phyloP scores from a whole-genome alignment of 2,113 vertebrate genomes.

The Typhlomys cinereus region DNA sequence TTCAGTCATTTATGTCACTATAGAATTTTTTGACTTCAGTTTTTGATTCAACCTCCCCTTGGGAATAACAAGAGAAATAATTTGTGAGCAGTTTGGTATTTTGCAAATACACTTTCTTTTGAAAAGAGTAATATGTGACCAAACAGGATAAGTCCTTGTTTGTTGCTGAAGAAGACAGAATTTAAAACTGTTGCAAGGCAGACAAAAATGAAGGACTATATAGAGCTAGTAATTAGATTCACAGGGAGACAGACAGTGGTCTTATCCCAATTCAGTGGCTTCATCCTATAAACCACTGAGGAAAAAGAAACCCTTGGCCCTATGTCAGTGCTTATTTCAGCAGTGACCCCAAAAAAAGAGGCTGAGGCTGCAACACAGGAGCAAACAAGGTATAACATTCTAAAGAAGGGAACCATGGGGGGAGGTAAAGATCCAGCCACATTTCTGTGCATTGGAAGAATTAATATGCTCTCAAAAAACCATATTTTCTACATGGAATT shows the following conservation, averaged over 20 bases:
- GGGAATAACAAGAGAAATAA: neutral
- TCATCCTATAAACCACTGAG: neutral
- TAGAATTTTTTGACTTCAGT: neutral
- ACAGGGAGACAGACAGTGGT: neutral
- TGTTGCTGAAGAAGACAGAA: neutral
- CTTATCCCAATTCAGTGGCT: neutral
- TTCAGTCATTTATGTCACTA: neutral
- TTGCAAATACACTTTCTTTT: neutral
- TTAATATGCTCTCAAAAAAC: neutral
- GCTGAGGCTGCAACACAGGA: neutral
- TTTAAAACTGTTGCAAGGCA: conserved; percentile 8
- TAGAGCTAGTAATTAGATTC: neutral
- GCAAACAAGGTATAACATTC: neutral
- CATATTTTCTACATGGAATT: conserved; percentile 31
- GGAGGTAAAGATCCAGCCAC: neutral
- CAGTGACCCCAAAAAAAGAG: neutral
- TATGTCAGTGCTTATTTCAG: neutral
- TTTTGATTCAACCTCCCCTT: neutral
- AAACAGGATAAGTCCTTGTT: neutral
- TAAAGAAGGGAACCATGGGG: neutral
- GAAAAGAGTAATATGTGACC: neutral
- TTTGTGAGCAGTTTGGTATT: conserved; percentile 4
- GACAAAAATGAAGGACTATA: neutral
- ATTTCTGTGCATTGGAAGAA: conserved; percentile 2
- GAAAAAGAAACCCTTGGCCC: neutral